Base-by-base conservation (phyloP, 2,113 vertebrate genomes). In the Candoia aspera region DNA sequence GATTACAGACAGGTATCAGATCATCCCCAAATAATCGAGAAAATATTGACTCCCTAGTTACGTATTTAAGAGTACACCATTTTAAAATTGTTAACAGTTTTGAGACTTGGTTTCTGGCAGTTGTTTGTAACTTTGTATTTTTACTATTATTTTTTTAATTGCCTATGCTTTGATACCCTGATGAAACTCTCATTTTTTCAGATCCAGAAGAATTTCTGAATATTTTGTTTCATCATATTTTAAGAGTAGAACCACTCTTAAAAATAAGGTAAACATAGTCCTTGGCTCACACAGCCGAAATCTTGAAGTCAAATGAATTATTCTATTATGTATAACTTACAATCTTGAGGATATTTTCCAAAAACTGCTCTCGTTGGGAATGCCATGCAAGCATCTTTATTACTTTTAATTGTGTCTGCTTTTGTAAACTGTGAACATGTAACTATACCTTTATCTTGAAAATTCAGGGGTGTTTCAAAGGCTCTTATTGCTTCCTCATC, bases 151-250 rank as follows among this genome's bases (percentile, higher is more conserved):
- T 90, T 59, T 19, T n/a, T 90, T 21, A 19, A 6, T 19, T 29
- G 11, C 3, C 23, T 24, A 33, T 42, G 15, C 0, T 94, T 95
- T 94, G 95, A 53, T 5, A 8, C 49, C 3, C 1, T 96, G 90
- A 93, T 49, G 73, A 55, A 42, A 46, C 46, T n/a, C 83, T 62
- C 91, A 24, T 97, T 92, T 96, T 94, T 54, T 87, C 21, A 99
- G 99, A 99, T 98, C 99, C 99, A 10, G 99, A 99, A 95, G 99
- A 99, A 97, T 99, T 99, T 96, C 97, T 99, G 94, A 99, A 99
- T 95, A 99, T 99, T 93, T 98, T 99, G 91, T 99, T 99, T 97
- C 98, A 99, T 96, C 99, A 99, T 96, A 99, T 99, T 96, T 96
- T 99, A 93, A 98, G 99, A 95, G 99, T 99, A 88, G 99, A 99